These are phyloP conservation scores for Daboia siamensis DNA, from an alignment of 2,113 vertebrate species.

Conservation along the genomic window DNA sequence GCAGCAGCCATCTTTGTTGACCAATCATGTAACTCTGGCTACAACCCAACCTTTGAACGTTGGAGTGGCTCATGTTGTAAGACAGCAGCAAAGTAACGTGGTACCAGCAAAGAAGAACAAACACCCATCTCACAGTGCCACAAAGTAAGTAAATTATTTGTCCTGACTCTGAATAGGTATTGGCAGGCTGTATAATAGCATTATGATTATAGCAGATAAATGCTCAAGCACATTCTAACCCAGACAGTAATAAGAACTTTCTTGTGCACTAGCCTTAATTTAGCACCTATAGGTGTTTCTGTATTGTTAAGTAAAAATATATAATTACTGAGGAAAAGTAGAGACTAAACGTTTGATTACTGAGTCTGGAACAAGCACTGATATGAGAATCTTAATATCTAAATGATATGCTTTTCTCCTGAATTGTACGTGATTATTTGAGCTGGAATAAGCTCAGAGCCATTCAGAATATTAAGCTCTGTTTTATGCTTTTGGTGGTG, in stretches of 20 bases:
- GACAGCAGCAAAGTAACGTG: slow-evolving; percentile 77
- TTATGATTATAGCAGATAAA: neutral
- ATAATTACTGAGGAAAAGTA: neutral
- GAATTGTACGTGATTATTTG: neutral
- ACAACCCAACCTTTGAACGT: slow-evolving; percentile 80
- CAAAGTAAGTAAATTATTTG: slow-evolving; percentile 71
- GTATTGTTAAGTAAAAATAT: neutral
- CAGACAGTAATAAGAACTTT: neutral
- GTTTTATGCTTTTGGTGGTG: neutral
- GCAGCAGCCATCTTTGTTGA: slow-evolving; percentile 84
- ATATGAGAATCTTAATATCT: neutral
- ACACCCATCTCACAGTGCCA: slow-evolving; percentile 69
- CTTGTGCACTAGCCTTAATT: neutral
- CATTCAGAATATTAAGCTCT: neutral
- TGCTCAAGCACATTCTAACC: neutral
- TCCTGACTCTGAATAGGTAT: neutral
- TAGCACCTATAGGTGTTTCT: neutral
- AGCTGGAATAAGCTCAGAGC: neutral
- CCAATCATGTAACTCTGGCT: slow-evolving; percentile 77
- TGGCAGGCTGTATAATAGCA: neutral
- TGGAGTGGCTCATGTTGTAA: slow-evolving; percentile 78
- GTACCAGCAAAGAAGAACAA: slow-evolving; percentile 84
- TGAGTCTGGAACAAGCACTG: neutral
- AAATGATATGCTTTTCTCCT: neutral
- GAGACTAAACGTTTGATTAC: neutral